Conservation (phyloP, 2,113 vertebrate genomes). For the Rhinogobius similis region DNA sequence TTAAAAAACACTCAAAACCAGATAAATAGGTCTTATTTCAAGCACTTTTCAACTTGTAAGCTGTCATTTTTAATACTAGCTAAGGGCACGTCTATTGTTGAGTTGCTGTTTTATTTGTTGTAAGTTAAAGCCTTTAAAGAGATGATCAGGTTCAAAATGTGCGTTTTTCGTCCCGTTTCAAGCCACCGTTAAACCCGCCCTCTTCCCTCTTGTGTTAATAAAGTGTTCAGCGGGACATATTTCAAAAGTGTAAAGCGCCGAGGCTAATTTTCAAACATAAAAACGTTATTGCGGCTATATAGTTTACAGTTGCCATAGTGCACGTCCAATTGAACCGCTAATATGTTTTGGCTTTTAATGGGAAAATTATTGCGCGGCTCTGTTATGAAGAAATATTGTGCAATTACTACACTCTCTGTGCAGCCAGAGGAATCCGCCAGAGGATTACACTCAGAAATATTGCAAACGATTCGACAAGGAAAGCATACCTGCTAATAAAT, state of each 20-base stretch:
- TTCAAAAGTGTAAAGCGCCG: slow-evolving; percentile 57
- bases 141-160: neutral
- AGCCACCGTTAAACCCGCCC: slow-evolving; percentile 33
- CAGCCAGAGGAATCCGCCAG: slow-evolving; percentile 37
- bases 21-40: no score
- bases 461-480: slow-evolving; percentile 21
- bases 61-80: no score
- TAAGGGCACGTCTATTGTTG: no score
- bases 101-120: neutral
- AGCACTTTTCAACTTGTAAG: no score
- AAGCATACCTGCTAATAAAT: slow-evolving; percentile 29
- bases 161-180: neutral
- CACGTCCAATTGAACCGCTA: slow-evolving; percentile 64
- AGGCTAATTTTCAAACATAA: slow-evolving; percentile 62
- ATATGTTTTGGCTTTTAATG: slow-evolving; percentile 68
- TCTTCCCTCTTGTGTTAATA: slow-evolving; percentile 48
- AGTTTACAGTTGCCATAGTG: slow-evolving; percentile 62
- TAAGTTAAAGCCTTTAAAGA: neutral
- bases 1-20: no score
- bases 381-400: slow-evolving; percentile 64
- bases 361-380: slow-evolving; percentile 57
- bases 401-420: slow-evolving; percentile 50
- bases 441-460: slow-evolving; percentile 33
- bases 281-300: slow-evolving; percentile 68
- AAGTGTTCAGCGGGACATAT: slow-evolving; percentile 52